Evolutionary conservation across 2,888 invertebrate species (phyloP).

Genomic region (Artemia sp.): DNA sequence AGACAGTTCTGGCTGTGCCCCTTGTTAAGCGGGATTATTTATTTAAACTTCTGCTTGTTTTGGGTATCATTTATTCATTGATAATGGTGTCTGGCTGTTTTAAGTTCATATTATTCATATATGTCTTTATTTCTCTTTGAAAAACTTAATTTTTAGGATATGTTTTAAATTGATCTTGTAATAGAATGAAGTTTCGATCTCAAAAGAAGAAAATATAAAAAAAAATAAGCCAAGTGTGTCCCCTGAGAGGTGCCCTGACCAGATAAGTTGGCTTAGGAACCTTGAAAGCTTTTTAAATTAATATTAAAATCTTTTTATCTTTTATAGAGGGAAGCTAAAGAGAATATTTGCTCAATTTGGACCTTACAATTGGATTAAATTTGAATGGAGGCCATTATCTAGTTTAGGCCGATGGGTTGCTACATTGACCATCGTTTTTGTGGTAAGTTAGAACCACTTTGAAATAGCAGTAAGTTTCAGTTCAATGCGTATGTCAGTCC

Average conservation of each 20-base stretch:
- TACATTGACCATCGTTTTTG: conserved; percentile 35
- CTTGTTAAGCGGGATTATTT: too few relatives aligned
- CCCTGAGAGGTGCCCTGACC: not conserved
- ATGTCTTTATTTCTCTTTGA: too few relatives aligned
- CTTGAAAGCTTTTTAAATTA: not conserved
- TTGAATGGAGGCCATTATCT: conserved; percentile 39
- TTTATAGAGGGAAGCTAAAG: conserved; percentile 36
- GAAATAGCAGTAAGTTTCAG: not conserved
- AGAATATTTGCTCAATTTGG: conserved; percentile 39
- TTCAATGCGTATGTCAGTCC: not conserved
- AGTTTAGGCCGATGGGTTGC: conserved; percentile 39
- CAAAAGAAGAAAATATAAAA: too few relatives aligned
- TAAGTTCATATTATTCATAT: too few relatives aligned
- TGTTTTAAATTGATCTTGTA: too few relatives aligned
- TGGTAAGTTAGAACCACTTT: conserved; percentile 30
- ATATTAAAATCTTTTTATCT: not conserved
- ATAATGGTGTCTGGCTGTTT: too few relatives aligned
- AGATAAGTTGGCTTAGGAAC: not conserved
- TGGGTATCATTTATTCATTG: too few relatives aligned
- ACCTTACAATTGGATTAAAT: conserved; percentile 41
- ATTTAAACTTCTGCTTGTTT: too few relatives aligned
- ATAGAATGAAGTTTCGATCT: too few relatives aligned
- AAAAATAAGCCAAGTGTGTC: too few relatives aligned
- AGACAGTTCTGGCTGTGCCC: not conserved
- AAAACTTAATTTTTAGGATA: too few relatives aligned